Evolutionary conservation across 1,140 invertebrate genomes (phyloP).

Genomic region (Drosophila micromelanica): DNA sequence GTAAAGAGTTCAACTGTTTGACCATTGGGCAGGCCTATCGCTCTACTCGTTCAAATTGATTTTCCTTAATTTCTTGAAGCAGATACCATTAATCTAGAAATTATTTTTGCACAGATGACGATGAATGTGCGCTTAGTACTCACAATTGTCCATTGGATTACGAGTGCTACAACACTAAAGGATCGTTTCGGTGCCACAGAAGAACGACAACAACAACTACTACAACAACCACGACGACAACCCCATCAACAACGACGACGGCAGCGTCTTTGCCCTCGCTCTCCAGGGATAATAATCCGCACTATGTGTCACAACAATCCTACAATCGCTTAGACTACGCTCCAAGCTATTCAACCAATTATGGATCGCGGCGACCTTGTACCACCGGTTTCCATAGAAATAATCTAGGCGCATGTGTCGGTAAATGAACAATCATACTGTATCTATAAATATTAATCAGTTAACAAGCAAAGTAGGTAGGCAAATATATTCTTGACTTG

Average conservation of each 20-base stretch:
- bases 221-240: conserved; percentile 49
- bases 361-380: conserved; percentile 40
- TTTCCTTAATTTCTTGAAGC: background rate
- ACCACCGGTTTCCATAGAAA: conserved; percentile 70
- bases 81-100: background rate
- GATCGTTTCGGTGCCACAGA: conserved; percentile 77
- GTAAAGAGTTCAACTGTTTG: no score
- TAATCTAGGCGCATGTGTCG: conserved; percentile 72
- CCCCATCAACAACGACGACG: conserved; percentile 33
- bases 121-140: conserved; percentile 93
- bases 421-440: conserved; percentile 33
- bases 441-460: background rate
- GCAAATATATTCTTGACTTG: no score
- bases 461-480: no score
- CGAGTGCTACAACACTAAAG: conserved; percentile 91
- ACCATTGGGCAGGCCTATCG: no score
- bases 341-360: conserved; percentile 13
- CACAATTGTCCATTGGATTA: conserved; percentile 93
- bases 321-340: conserved; percentile 27
- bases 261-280: conserved; percentile 10
- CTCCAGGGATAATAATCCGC: background rate
- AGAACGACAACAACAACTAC: conserved; percentile 53
- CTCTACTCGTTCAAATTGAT: no score
- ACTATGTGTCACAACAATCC: background rate
- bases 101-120: conserved; percentile 89